These are phyloP conservation scores for Melitaea cinxia DNA, from an alignment of 1,140 invertebrate species.

Conservation along the genomic window DNA sequence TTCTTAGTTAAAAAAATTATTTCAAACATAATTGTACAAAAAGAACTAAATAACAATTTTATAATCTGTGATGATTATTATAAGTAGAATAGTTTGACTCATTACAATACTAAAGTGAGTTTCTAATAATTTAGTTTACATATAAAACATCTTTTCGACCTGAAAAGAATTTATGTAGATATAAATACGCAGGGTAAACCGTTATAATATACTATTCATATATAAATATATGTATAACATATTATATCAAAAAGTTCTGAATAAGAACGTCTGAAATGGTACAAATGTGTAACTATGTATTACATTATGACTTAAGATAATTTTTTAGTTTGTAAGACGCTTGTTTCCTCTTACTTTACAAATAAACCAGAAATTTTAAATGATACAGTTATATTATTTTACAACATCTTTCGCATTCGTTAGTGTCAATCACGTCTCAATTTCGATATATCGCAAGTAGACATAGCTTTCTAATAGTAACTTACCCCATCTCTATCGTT, in stretches of 20 bases:
- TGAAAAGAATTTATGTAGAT: constrained; percentile 9
- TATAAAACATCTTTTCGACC: not conserved
- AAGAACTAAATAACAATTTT: constrained; percentile 40
- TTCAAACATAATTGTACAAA: constrained; percentile 41
- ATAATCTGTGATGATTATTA: constrained; percentile 50
- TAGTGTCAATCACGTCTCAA: too few relatives aligned
- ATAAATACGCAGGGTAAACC: constrained; percentile 20
- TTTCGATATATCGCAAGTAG: too few relatives aligned
- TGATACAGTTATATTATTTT: not conserved
- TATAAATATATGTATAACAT: not conserved
- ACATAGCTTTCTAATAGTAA: too few relatives aligned
- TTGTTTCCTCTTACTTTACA: constrained; percentile 40
- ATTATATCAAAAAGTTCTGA: constrained; percentile 4
- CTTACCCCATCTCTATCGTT: too few relatives aligned
- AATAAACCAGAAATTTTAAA: constrained; percentile 39
- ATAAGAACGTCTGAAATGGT: constrained; percentile 18
- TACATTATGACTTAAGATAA: constrained; percentile 38
- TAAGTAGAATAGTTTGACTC: constrained; percentile 48
- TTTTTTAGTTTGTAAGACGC: constrained; percentile 42
- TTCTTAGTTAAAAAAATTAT: constrained; percentile 6
- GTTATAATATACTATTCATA: constrained; percentile 15
- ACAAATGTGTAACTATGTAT: constrained; percentile 45
- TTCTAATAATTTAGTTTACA: constrained; percentile 10
- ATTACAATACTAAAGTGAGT: constrained; percentile 16
- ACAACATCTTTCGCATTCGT: too few relatives aligned